These are phyloP conservation scores for Hyles lineata DNA, from an alignment of 2,888 invertebrate genomes.

Conservation along the genomic window DNA sequence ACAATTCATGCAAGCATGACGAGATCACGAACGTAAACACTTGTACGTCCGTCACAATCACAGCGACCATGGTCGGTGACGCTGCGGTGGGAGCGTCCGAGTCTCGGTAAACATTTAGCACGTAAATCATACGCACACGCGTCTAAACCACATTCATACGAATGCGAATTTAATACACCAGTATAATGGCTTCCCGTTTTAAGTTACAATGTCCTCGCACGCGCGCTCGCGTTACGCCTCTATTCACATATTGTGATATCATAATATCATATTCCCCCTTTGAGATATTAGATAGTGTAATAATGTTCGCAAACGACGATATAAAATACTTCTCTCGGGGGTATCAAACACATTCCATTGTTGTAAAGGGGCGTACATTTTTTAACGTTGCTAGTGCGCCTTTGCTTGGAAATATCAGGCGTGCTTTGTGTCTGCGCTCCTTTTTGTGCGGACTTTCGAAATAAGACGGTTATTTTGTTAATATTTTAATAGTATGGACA, in stretches of 20 bases:
- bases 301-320: conserved; percentile 16
- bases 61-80: conserved; percentile 37
- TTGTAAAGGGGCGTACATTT: conserved; percentile 8
- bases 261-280: conserved; percentile 10
- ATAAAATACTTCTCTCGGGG: conserved; percentile 7
- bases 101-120: conserved; percentile 56
- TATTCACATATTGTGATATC: conserved; percentile 18
- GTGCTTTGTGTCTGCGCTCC: background rate
- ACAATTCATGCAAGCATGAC: conserved; percentile 31
- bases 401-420: conserved; percentile 2
- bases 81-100: conserved; percentile 47
- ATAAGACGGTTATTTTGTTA: background rate
- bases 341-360: background rate
- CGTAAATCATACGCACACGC: conserved; percentile 55
- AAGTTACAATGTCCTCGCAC: conserved; percentile 16
- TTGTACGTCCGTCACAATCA: conserved; percentile 29
- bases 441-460: background rate
- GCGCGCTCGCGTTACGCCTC: conserved; percentile 14
- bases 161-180: conserved; percentile 53
- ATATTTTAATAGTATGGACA: background rate
- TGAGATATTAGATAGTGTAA: conserved; percentile 17
- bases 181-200: conserved; percentile 32
- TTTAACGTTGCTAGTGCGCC: conserved; percentile 6
- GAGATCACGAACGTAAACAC: conserved; percentile 40
- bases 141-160: conserved; percentile 52